Conservation (phyloP, 2,888 invertebrate species). For the Platerodrilus igneus region DNA sequence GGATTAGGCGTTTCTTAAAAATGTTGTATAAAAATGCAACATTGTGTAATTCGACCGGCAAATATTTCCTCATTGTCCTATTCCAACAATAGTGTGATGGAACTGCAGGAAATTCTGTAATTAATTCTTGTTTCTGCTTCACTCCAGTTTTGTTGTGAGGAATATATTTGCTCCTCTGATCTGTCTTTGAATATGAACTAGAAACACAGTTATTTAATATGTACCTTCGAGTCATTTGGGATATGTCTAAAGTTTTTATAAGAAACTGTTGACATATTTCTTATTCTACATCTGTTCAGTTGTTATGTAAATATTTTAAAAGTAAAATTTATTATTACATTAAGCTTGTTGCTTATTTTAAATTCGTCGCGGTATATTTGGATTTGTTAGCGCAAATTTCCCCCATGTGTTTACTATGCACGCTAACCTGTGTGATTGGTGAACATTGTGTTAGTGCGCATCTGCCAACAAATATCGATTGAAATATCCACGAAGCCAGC, state of each 20-base stretch:
- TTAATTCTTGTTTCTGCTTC: slow-evolving; percentile 15
- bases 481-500: too few species aligned
- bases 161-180: slow-evolving; percentile 11
- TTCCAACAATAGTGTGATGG: slow-evolving; percentile 19
- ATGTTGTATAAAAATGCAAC: neutral
- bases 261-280: slow-evolving; percentile 12
- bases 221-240: slow-evolving; percentile 10
- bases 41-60: slow-evolving; percentile 4
- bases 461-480: too few species aligned
- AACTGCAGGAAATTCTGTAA: slow-evolving; percentile 18
- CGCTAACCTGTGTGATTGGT: too few species aligned
- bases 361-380: too few species aligned
- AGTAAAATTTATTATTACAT: too few species aligned
- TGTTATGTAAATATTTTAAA: too few species aligned
- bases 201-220: slow-evolving; percentile 2
- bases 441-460: too few species aligned
- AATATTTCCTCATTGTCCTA: slow-evolving; percentile 11
- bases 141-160: slow-evolving; percentile 12
- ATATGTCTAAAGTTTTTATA: slow-evolving; percentile 13
- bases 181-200: slow-evolving; percentile 9
- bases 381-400: too few species aligned
- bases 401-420: too few species aligned
- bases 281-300: too few species aligned
- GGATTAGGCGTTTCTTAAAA: slow-evolving; percentile 1
- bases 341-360: too few species aligned